phyloP scores from a whole-genome alignment of 2,797 vertebrate genomes.

The Arctocebus calabarensis region DNA sequence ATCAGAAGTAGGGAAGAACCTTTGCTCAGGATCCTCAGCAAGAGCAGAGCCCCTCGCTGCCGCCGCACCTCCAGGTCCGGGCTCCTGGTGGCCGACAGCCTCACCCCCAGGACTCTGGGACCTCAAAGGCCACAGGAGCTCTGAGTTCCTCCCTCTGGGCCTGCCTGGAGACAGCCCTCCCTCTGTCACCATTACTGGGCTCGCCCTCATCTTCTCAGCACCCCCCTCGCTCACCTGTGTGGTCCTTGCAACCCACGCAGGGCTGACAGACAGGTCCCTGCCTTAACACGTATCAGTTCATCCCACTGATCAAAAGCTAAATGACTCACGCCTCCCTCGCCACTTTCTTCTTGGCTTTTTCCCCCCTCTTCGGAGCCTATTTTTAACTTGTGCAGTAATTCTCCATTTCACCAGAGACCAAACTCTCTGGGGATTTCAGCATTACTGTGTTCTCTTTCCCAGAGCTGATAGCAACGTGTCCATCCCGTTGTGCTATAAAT shows the following conservation, averaged over 20 bases:
- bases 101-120: too few relatives aligned
- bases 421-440: conserved; percentile 78
- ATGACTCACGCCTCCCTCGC: not conserved
- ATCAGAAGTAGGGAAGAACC: not conserved
- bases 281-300: conserved; percentile 35
- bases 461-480: not conserved
- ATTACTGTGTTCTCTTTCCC: conserved; percentile 78
- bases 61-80: too few relatives aligned
- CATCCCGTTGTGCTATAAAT: not conserved
- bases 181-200: not conserved
- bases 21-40: not conserved
- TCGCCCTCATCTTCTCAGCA: not conserved
- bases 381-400: conserved; percentile 82
- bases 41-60: not conserved
- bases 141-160: fast-evolving
- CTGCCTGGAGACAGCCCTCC: fast-evolving
- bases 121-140: not conserved
- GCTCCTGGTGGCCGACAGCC: too few relatives aligned
- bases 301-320: conserved; percentile 64
- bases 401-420: conserved; percentile 79
- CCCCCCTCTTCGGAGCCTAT: conserved; percentile 79
- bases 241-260: not conserved
- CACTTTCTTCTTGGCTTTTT: conserved; percentile 69
- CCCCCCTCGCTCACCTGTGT: not conserved
- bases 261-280: not conserved